A percentile compares a stretch with the other conserved stretches of the same genome.
phyloP scores from a whole-genome alignment of 2,113 vertebrate genomes.

The Xiphophorus couchianus region DNA sequence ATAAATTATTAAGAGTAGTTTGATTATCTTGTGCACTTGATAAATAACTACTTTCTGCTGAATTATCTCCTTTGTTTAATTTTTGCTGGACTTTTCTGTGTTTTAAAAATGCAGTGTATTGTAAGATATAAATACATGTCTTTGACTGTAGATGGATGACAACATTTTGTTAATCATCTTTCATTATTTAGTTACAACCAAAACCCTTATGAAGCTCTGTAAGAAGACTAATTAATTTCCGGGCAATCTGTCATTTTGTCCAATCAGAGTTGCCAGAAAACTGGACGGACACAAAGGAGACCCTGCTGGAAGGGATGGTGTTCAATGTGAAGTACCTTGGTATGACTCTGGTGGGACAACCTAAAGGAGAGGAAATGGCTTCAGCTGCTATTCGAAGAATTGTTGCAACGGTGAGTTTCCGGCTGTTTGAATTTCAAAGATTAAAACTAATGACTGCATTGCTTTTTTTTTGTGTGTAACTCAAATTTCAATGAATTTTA shows the following conservation, averaged over 20 bases:
- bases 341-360: conserved; percentile 90
- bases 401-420: conserved; percentile 81
- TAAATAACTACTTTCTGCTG: background rate
- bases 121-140: background rate
- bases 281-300: conserved; percentile 89
- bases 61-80: background rate
- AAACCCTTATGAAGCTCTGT: background rate
- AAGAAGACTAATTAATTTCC: background rate
- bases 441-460: background rate
- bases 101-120: too few relatives aligned
- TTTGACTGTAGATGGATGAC: too few relatives aligned
- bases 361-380: conserved; percentile 93
- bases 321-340: conserved; percentile 91
- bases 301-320: conserved; percentile 88
- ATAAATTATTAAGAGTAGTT: too few relatives aligned
- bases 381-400: conserved; percentile 88
- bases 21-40: background rate
- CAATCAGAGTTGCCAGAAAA: conserved; percentile 86
- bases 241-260: conserved; percentile 15
- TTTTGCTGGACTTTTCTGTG: background rate
- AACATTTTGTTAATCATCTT: background rate
- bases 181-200: background rate
- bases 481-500: background rate
- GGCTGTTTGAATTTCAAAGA: background rate
- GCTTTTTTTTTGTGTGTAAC: background rate